These are phyloP conservation scores for Pachycephala philippinensis DNA, from an alignment of 2,113 vertebrate genomes.

Conservation along the genomic window DNA sequence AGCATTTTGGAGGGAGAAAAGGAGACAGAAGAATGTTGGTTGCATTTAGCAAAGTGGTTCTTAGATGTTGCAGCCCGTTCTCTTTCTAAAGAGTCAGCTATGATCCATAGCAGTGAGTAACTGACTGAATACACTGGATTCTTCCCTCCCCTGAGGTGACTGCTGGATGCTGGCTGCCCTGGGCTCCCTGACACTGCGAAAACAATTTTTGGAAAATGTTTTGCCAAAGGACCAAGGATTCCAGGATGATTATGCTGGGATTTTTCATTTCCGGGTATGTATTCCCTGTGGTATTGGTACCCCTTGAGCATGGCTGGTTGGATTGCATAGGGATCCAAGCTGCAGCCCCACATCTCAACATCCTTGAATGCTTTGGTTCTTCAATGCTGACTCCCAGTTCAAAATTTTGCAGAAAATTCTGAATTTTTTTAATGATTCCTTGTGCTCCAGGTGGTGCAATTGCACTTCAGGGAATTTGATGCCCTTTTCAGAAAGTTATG, in stretches of 20 bases:
- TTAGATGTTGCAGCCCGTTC: neutral
- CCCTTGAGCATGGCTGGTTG: neutral
- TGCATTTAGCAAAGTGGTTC: neutral
- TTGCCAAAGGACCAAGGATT: conserved; percentile 73
- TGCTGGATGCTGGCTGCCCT: conserved; percentile 79
- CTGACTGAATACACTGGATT: neutral
- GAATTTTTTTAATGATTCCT: neutral
- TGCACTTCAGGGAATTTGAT: neutral
- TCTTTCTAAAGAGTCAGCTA: neutral
- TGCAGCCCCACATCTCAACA: neutral
- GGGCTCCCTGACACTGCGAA: conserved; percentile 71
- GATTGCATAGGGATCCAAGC: neutral
- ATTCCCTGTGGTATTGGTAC: neutral
- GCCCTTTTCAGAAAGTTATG: neutral
- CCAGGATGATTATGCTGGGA: conserved; percentile 64
- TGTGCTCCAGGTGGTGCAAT: neutral
- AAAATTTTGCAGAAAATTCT: neutral
- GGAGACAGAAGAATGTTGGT: neutral
- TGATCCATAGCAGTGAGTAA: neutral
- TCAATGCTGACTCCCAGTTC: neutral
- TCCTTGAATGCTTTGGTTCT: neutral
- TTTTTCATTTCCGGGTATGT: conserved; percentile 77
- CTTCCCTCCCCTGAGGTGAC: conserved; percentile 56
- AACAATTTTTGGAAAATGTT: conserved; percentile 59
- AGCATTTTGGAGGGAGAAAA: neutral